Percentiles rank a stretch among this genome's conserved stretches.
phyloP scores from a whole-genome alignment of 2,888 invertebrate genomes.

The Cabera pusaria region DNA sequence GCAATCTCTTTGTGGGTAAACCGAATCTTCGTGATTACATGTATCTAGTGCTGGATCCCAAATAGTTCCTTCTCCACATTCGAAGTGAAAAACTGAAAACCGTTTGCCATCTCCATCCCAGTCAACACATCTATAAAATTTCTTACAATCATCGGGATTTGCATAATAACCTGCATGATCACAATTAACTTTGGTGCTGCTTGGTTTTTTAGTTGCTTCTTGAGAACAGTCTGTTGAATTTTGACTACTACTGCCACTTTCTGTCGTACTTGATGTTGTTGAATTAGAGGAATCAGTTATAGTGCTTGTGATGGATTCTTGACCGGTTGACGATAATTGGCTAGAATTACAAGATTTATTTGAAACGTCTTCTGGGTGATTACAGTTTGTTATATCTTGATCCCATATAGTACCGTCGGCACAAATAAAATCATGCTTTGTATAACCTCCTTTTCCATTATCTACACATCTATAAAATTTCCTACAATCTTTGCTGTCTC shows the following conservation, averaged over 20 bases:
- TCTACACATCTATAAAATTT: conserved; percentile 88
- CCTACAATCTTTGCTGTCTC: conserved; percentile 83
- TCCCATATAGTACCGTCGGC: conserved; percentile 89
- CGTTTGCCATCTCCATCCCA: conserved; percentile 79
- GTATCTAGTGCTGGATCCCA: conserved; percentile 87
- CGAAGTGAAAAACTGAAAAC: conserved; percentile 86
- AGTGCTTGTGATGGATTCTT: conserved; percentile 31
- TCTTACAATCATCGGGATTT: conserved; percentile 84
- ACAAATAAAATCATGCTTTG: conserved; percentile 85
- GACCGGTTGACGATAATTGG: conserved; percentile 32
- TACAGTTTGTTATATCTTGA: conserved; percentile 73
- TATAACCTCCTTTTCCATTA: conserved; percentile 83
- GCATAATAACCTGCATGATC: conserved; percentile 85
- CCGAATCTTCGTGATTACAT: conserved; percentile 87
- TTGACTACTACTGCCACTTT: conserved; percentile 35
- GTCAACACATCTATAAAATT: conserved; percentile 87
- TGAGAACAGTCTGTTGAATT: conserved; percentile 47
- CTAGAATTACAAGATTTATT: conserved; percentile 55
- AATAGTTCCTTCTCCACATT: conserved; percentile 87
- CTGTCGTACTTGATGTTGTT: conserved; percentile 39
- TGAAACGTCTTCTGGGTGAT: conserved; percentile 68
- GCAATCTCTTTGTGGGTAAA: conserved; percentile 82
- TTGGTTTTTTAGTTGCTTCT: conserved; percentile 50
- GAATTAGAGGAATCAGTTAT: conserved; percentile 22
- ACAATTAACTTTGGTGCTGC: conserved; percentile 60